These are phyloP conservation scores for Syngnathus typhle DNA, from an alignment of 2,113 vertebrate species.

Conservation along the genomic window DNA sequence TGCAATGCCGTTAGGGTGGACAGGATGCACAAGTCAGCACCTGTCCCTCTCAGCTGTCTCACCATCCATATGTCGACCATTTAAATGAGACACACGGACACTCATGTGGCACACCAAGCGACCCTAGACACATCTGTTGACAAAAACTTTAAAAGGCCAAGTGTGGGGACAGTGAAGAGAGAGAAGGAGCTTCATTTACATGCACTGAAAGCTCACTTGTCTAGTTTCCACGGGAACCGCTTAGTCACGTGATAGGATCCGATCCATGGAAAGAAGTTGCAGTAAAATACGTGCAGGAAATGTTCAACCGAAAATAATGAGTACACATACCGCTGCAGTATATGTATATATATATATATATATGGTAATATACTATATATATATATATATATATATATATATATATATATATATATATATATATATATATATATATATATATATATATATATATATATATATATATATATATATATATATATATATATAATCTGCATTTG, in stretches of 20 bases:
- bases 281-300: no score
- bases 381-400: no score
- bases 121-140: slow-evolving; percentile 69
- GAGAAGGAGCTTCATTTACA: slow-evolving; percentile 4
- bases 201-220: slow-evolving; percentile 1
- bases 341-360: no score
- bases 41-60: slow-evolving; percentile 68
- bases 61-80: slow-evolving; percentile 73
- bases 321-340: no score
- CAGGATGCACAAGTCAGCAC: slow-evolving; percentile 60
- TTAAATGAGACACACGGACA: slow-evolving; percentile 65
- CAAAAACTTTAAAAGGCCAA: slow-evolving; percentile 56
- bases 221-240: background rate
- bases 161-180: slow-evolving; percentile 23
- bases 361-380: no score
- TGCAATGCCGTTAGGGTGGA: slow-evolving; percentile 31
- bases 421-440: no score
- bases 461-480: no score
- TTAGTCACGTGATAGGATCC: background rate
- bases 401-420: no score
- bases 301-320: no score
- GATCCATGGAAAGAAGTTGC: background rate
- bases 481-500: background rate
- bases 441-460: no score
- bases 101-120: slow-evolving; percentile 44